Base-by-base conservation (phyloP, 1,140 invertebrate species). In the Drosophila ercepeae region DNA sequence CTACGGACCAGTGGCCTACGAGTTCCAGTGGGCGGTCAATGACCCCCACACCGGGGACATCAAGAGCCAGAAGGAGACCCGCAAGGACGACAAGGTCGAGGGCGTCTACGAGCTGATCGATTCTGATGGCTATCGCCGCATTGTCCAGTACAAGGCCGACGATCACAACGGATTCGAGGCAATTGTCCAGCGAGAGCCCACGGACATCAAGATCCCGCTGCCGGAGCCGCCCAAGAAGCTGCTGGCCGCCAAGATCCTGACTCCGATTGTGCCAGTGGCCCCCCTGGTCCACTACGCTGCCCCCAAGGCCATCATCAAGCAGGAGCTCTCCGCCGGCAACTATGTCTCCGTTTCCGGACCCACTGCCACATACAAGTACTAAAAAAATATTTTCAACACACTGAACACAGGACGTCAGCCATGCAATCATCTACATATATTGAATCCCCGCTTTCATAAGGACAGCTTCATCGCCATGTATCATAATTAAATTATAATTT, bases 71-170 rank as follows among this genome's bases (percentile, higher is more conserved):
- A 91, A 92, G 46, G 94, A 95, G 90, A 69, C 90, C n/a, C 93
- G 94, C 44, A 92, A 93, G 75, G 94, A 94, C 29, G 93, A 94
- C 64, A 91, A 92, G 29, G 94, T 94, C 13, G 91, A 93, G 51
- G 94, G 94, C 42, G 90, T 92, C 25, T 94, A 94, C 90, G 93
- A 93, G 42, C 89, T 94, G 19, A 90, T 94, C 53, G 93, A 94
- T 74, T 92, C 94, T n/a, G 94, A 96, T 81, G 95, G 95, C 36
- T 94, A 93, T 74, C 92, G 93, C 75, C 93, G 95, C 61, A 94
- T 94, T 70, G 95, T 95, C 45, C 94, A 95, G 27, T 96, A 96
- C 92, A 95, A 94, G 32, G 94, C 95, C 55, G 95, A 95, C 78
- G 93, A 94, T 14, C 93, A 95, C 79, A 94, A 93, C 75, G 95